Evolutionary conservation across 2,113 vertebrate genomes (phyloP), one percentile per base, ranked within the genome.

Genomic region (Eurystomus gularis): DNA sequence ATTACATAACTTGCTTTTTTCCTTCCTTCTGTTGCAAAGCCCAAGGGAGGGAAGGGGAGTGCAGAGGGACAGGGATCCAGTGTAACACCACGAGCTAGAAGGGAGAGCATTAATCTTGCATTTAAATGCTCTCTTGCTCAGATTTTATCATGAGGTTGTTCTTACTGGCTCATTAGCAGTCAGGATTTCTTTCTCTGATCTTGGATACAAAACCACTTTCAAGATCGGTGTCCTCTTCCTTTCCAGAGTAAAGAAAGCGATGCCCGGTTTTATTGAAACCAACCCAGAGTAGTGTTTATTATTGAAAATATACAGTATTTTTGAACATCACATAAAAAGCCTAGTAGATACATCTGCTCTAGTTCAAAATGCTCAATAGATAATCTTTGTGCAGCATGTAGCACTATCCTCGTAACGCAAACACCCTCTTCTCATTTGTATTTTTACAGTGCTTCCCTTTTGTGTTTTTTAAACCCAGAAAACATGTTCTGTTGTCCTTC

Each of bases 241-340:
- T 72, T 82, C 52, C 82, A 86, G 44, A 49, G 29, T n/a, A 85
- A 96, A 92, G 25, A 78, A 93, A 94, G 83, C 0, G 10, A 82
- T 86, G 49, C 25, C 31, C 87, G 64, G 24, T 93, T 96, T 93
- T 94, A 96, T 42, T 95, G 93, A 97, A 97, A 97, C 93, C 90
- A 96, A 96, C 94, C 92, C 96, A 94, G 92, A 96, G 92, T 91
- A 95, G 91, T 97, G 85, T 97, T 97, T 97, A 97, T 97, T 97
- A 96, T 72, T 97, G 97, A 97, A 97, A 97, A 97, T 97, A 97
- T 93, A 97, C 97, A 97, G 33, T 93, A 78, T 97, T 96, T 97
- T 87, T 95, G 91, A 97, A 95, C 82, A 93, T 96, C 86, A 96
- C 97, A 96, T 97, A 97, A 97, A 97, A 97, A 97, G 96, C 95